phyloP scores from a whole-genome alignment of 2,797 vertebrate genomes.

The Potorous gilbertii region DNA sequence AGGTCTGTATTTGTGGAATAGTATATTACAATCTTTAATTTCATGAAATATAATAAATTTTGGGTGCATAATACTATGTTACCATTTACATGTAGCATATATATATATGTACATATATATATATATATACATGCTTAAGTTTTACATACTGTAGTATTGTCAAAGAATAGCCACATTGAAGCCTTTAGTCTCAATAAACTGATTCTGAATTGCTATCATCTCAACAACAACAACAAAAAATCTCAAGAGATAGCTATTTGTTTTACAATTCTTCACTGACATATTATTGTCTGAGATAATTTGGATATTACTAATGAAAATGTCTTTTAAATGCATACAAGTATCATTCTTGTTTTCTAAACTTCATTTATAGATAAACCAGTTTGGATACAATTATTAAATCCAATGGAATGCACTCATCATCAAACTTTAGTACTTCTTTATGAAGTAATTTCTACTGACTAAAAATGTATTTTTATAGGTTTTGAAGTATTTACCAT shows the following conservation, averaged over 20 bases:
- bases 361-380: not conserved
- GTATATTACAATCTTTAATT: not conserved
- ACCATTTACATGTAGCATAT: not conserved
- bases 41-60: not conserved
- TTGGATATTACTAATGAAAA: not conserved
- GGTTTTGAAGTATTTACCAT: not conserved
- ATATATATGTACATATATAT: not conserved
- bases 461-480: not conserved
- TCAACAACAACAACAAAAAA: not conserved
- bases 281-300: not conserved
- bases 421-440: not conserved
- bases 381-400: not conserved
- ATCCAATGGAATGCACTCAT: not conserved
- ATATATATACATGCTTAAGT: not conserved
- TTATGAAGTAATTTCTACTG: not conserved
- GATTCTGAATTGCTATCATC: not conserved
- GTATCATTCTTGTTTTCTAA: not conserved
- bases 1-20: not conserved
- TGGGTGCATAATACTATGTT: not conserved
- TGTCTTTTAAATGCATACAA: not conserved
- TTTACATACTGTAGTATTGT: not conserved
- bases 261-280: not conserved
- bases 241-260: not conserved
- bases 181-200: not conserved
- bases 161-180: not conserved